A percentile compares a stretch with the other conserved stretches of the same genome.
Conservation (phyloP, 2,113 vertebrate species). For the Oryzias woworae region DNA sequence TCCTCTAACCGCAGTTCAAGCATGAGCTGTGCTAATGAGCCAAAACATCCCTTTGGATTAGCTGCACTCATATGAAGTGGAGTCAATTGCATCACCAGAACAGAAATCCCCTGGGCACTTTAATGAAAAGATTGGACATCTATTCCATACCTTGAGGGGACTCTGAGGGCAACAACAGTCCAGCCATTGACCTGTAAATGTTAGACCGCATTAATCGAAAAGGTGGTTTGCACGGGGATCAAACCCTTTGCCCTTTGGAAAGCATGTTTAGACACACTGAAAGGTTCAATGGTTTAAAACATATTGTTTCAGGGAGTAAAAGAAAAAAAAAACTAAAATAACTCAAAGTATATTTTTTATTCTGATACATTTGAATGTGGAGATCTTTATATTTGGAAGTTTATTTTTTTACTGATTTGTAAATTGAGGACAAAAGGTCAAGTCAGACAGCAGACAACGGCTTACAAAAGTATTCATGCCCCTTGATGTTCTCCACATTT, state of each 20-base stretch:
- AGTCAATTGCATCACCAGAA: constrained; percentile 22
- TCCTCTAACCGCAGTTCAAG: constrained; percentile 4
- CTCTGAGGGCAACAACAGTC: constrained; percentile 18
- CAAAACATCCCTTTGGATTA: constrained; percentile 17
- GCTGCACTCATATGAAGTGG: constrained; percentile 22
- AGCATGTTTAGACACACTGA: background rate
- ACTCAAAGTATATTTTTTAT: too few relatives aligned
- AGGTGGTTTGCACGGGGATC: constrained; percentile 3
- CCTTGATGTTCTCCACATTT: too few relatives aligned
- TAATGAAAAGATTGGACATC: constrained; percentile 30
- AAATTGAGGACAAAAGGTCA: too few relatives aligned
- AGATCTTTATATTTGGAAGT: too few relatives aligned
- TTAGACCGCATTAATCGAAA: constrained; percentile 5
- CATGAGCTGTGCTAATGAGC: constrained; percentile 36
- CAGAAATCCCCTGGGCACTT: constrained; percentile 16
- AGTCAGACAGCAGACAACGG: too few relatives aligned
- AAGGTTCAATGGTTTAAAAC: background rate
- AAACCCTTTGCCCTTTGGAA: background rate
- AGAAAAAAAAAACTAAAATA: background rate
- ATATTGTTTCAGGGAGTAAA: background rate
- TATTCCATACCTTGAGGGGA: constrained; percentile 13
- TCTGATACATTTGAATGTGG: too few relatives aligned
- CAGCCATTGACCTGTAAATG: constrained; percentile 8
- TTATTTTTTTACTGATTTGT: too few relatives aligned
- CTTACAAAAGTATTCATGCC: too few relatives aligned